Conservation (phyloP, 2,888 invertebrate genomes). For the Mythimna lalbum region DNA sequence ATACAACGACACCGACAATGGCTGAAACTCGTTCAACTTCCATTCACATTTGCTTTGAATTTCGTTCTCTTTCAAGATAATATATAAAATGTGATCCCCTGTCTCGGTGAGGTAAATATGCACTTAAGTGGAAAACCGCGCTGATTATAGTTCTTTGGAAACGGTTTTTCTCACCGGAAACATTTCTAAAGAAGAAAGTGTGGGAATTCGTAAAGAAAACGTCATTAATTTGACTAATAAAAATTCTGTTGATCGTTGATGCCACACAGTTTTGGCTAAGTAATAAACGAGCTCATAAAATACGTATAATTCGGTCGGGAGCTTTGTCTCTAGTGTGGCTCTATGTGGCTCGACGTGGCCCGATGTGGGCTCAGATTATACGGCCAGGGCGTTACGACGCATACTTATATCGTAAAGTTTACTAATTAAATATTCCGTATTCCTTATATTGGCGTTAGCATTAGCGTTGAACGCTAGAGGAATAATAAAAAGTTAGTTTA, state of each 20-base stretch:
- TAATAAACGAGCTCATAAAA: conserved; percentile 30
- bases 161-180: background rate
- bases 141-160: conserved; percentile 12
- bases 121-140: conserved; percentile 20
- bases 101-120: conserved; percentile 31
- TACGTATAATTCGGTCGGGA: conserved; percentile 18
- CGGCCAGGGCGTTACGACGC: conserved; percentile 36
- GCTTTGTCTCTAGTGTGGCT: conserved; percentile 17
- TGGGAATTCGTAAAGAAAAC: background rate
- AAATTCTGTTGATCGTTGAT: background rate
- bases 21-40: conserved; percentile 58
- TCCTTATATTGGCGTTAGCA: conserved; percentile 49
- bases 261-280: conserved; percentile 14
- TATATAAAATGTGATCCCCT: conserved; percentile 38
- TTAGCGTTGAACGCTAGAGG: conserved; percentile 44
- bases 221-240: background rate
- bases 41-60: conserved; percentile 64
- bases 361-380: conserved; percentile 36
- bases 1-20: conserved; percentile 62
- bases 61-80: conserved; percentile 53
- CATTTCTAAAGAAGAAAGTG: background rate
- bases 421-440: conserved; percentile 60
- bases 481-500: conserved; percentile 51
- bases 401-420: conserved; percentile 56
- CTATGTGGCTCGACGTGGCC: conserved; percentile 11